These are phyloP conservation scores for Colletes collaris DNA, from an alignment of 2,888 invertebrate species.

Conservation along the genomic window DNA sequence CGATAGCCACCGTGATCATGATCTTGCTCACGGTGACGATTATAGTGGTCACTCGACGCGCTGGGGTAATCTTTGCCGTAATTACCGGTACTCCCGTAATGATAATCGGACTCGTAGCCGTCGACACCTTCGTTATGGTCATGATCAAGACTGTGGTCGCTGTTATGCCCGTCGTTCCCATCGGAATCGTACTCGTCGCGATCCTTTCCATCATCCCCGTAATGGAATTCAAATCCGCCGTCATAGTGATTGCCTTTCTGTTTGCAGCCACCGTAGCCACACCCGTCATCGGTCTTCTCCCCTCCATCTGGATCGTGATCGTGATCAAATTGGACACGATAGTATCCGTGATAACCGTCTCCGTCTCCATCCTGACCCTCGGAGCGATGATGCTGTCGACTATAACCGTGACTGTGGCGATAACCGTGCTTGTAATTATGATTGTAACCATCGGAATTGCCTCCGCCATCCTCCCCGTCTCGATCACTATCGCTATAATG, in stretches of 20 bases:
- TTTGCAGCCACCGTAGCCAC: constrained; percentile 14
- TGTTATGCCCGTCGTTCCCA: neutral
- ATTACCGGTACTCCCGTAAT: constrained; percentile 15
- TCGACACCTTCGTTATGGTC: constrained; percentile 25
- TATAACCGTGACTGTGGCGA: constrained; percentile 15
- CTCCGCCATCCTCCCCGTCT: neutral
- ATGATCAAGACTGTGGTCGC: constrained; percentile 13
- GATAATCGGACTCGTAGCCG: constrained; percentile 21
- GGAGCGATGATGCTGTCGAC: neutral
- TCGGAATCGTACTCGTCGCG: neutral
- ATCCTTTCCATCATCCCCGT: constrained; percentile 17
- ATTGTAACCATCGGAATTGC: constrained; percentile 9
- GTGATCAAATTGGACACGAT: constrained; percentile 50
- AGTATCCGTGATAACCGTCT: constrained; percentile 33
- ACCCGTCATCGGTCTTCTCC: constrained; percentile 52
- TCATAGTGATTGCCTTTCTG: constrained; percentile 13
- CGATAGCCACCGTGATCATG: constrained; percentile 3
- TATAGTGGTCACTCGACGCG: constrained; percentile 2
- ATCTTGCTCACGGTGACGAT: constrained; percentile 16
- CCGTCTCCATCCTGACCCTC: constrained; percentile 51
- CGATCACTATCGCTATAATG: neutral
- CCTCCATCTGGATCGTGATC: constrained; percentile 62
- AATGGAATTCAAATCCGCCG: constrained; percentile 24
- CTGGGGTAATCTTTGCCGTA: constrained; percentile 34
- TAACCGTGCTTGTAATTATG: constrained; percentile 23